Percentiles rank a stretch among this genome's conserved stretches.
Conservation (phyloP, 2,113 vertebrate genomes). For the Phylloscopus trochiloides region DNA sequence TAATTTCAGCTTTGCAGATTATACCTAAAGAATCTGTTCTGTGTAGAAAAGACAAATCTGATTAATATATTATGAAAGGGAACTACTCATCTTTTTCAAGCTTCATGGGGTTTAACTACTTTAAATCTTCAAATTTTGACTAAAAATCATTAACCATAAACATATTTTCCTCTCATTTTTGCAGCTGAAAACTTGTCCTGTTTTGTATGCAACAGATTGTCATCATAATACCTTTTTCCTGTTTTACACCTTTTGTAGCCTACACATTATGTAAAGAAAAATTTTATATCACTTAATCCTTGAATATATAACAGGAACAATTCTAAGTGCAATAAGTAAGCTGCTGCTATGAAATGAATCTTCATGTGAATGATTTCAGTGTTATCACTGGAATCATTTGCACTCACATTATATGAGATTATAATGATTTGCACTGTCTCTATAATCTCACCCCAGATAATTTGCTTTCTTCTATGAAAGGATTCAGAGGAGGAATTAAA, state of each 20-base stretch:
- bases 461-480: not conserved
- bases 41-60: not conserved
- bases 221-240: not conserved
- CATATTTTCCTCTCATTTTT: not conserved
- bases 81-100: not conserved
- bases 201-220: not conserved
- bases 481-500: not conserved
- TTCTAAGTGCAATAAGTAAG: not conserved
- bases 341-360: not conserved
- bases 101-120: not conserved
- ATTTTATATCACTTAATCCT: not conserved
- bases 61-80: not conserved
- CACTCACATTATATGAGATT: not conserved
- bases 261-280: not conserved
- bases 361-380: not conserved
- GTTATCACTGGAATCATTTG: not conserved
- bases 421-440: not conserved
- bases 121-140: not conserved
- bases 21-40: not conserved
- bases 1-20: not conserved
- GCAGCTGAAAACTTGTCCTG: not conserved
- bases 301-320: not conserved
- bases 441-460: not conserved
- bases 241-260: not conserved
- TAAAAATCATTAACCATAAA: not conserved